Evolutionary conservation across 2,797 vertebrate genomes (phyloP), one percentile per base, ranked within the genome.

Genomic region (Nothura maculosa): DNA sequence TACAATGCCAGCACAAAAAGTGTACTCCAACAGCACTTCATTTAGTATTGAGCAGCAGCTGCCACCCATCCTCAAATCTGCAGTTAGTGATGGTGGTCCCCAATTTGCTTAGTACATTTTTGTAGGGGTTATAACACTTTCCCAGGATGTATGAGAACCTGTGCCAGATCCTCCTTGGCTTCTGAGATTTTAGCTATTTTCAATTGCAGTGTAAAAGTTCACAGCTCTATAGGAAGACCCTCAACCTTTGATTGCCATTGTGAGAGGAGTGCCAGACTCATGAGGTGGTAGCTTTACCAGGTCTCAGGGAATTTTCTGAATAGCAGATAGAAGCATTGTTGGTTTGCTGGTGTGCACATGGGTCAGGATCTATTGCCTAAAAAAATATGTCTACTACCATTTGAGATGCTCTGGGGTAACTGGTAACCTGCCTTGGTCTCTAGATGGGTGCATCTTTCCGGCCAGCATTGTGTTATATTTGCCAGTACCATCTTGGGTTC

Each of bases 241-340:
- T 13, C 28, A 40, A 67, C 2, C 61, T 40, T 67, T 64, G 54
- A 77, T 55, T 52, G 40, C 18, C 62, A 24, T 57, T 32, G 27
- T 57, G 48, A 67, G 42, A 32, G 12, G 8, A 12, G 3, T 2
- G 24, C 4, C 20, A 43, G 38, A n/a, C 42, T 84, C 8, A 0
- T 1, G 6, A 81, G 22, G 18, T 21, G 22, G 1, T 4, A 20
- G 38, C 38, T 84, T 57, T 38, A 20, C 2, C 1, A 2, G 19
- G 42, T 57, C 17, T 52, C 27, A 38, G 38, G 17, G n/a, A 27
- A 5, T 45, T 79, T 76, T 81, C 79, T 52, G 16, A 36, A 82
- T 55, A 38, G 52, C 8, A 0, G 0, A 3, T 25, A 40, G 8
- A 58, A 6, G 57, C 2, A 15, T 27, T 28, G 1, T 30, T 77